These are phyloP conservation scores for Homarus americanus DNA, from an alignment of 1,140 invertebrate species.

Conservation along the genomic window DNA sequence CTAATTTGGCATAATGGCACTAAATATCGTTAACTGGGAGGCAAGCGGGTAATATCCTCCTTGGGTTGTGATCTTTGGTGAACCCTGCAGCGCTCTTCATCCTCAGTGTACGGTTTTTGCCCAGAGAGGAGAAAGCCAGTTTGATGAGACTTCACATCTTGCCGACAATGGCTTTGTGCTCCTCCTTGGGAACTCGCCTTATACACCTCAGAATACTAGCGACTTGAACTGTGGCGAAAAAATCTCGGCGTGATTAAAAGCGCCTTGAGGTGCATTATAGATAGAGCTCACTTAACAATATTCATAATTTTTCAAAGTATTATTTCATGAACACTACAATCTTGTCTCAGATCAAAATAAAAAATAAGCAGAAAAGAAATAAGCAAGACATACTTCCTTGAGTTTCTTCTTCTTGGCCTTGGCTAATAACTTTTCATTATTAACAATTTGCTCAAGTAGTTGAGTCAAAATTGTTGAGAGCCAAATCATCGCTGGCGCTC, in stretches of 20 bases:
- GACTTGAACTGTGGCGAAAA: conserved; percentile 78
- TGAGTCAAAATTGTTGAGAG: conserved; percentile 77
- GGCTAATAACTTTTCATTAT: conserved; percentile 76
- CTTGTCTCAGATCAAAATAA: too few species aligned
- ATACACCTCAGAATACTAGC: conserved; percentile 78
- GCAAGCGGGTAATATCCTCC: neutral
- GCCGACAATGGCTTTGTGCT: conserved; percentile 21
- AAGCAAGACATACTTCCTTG: conserved; percentile 77
- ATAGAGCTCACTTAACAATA: too few species aligned
- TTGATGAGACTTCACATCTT: conserved; percentile 60
- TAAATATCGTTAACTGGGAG: neutral
- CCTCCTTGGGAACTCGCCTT: conserved; percentile 66
- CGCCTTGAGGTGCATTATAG: too few species aligned
- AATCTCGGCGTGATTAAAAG: too few species aligned
- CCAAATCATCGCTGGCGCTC: conserved; percentile 77
- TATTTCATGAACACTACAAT: too few species aligned
- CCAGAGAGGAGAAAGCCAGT: conserved; percentile 61
- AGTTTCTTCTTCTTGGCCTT: conserved; percentile 78
- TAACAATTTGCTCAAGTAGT: conserved; percentile 78
- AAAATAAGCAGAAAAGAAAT: neutral
- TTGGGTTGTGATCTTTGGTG: neutral
- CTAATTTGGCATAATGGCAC: neutral
- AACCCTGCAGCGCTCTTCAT: neutral
- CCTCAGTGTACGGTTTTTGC: conserved; percentile 38
- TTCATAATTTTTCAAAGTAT: too few species aligned